Conservation (phyloP, 2,888 invertebrate genomes). For the Pseudococcus jackbeardsleyi region DNA sequence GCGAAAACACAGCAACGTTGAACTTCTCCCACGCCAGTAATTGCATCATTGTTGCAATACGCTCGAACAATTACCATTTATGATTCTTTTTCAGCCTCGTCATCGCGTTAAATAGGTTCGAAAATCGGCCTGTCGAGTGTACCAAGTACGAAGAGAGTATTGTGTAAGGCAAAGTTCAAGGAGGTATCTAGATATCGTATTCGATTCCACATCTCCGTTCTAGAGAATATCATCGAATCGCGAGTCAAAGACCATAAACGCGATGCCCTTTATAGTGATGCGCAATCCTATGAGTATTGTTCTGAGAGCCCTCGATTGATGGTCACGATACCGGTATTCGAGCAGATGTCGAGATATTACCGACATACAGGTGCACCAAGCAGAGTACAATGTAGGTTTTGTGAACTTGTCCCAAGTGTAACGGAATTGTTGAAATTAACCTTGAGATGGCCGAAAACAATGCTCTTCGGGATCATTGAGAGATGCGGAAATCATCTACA, state of each 20-base stretch:
- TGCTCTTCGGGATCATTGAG: neutral
- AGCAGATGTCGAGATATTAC: neutral
- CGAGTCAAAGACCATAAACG: neutral
- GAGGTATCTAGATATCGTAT: neutral
- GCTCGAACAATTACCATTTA: slow-evolving; percentile 12
- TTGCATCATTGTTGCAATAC: slow-evolving; percentile 50
- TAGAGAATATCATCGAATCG: neutral
- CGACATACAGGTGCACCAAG: neutral
- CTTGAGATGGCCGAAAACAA: neutral
- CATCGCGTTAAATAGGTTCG: slow-evolving; percentile 31
- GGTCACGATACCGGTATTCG: neutral
- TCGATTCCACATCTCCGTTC: neutral
- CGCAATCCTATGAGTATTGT: neutral
- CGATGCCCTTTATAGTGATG: neutral
- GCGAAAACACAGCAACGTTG: neutral
- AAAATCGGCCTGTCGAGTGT: neutral
- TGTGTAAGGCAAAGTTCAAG: slow-evolving; percentile 33
- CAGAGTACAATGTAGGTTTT: neutral
- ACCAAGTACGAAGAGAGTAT: neutral
- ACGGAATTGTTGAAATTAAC: slow-evolving; percentile 16
- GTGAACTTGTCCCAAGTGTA: neutral
- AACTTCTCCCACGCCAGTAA: slow-evolving; percentile 49
- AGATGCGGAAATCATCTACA: neutral
- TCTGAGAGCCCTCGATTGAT: neutral
- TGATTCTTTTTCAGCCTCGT: slow-evolving; percentile 40